Evolutionary conservation across 2,797 vertebrate species (phyloP), one percentile per base, ranked within the genome.

Genomic region (Sebastolobus altivelis): DNA sequence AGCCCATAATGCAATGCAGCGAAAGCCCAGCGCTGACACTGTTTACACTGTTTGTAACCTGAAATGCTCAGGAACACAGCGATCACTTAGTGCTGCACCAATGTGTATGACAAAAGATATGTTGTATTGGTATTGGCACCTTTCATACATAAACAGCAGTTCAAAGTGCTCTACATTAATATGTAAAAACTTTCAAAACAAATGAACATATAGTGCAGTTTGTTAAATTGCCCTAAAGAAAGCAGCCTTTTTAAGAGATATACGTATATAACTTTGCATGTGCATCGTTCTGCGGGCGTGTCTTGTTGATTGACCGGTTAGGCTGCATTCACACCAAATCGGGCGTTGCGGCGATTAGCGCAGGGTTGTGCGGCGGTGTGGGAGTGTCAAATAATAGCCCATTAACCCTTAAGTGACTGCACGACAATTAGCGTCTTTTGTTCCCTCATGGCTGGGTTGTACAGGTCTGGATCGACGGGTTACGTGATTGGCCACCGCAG

Each of bases 261-360:
- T 43, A 16, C n/a, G 60, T 22, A 14, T 29, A 61, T n/a, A 54
- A 61, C 56, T 14, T 2, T 3, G 4, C 33, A 29, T 37, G 8
- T 3, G 6, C 33, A 37, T 37, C 11, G 4, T n/a, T 54, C 12
- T 18, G 43, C 46, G 61, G 79, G 71, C 29, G 72, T 73, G 72
- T 71, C 46, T 79, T 75, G 85, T 90, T 90, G 85, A 92, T 84
- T 87, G 85, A 89, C 71, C 85, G 75, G 72, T 38, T 14, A 49
- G 58, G 58, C 58, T 33, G 29, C 58, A 60, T 33, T 60, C 29
- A 33, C 14, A 18, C 29, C 16, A 60, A n/a, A n/a, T 61, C 31
- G 18, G 31, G 18, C 31, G 1, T 20, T 61, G 8, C 6, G 12
- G 35, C 7, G 35, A 63, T 63, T 25, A 40, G 12, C 1, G n/a